Evolutionary conservation across 2,113 vertebrate species (phyloP).

Genomic region (Pardalotus punctatus): DNA sequence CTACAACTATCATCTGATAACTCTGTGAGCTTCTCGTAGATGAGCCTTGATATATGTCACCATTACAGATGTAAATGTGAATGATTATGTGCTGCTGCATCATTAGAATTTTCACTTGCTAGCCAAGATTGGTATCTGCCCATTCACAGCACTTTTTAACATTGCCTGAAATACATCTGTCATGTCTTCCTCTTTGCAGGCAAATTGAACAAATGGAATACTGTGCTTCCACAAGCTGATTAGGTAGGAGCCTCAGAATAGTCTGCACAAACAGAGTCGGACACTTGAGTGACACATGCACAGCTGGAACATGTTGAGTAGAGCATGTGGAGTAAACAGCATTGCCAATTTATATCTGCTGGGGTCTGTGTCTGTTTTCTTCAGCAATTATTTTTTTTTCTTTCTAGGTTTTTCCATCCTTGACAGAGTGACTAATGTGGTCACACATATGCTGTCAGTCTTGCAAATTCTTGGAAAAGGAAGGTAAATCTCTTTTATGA

Average conservation of each 20-base stretch:
- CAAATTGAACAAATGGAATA: not conserved
- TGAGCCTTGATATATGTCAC: not conserved
- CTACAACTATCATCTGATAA: not conserved
- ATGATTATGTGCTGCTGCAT: not conserved
- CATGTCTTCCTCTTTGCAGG: not conserved
- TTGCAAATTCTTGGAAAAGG: not conserved
- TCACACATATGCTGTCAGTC: constrained; percentile 20
- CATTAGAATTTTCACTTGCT: not conserved
- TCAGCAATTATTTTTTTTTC: not conserved
- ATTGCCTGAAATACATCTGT: not conserved
- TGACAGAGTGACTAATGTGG: constrained; percentile 22
- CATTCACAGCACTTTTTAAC: not conserved
- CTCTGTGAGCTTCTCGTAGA: not conserved
- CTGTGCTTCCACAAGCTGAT: not conserved
- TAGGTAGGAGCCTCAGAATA: not conserved
- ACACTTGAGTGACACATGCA: not conserved
- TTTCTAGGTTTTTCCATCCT: not conserved
- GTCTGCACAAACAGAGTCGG: not conserved
- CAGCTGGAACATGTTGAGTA: not conserved
- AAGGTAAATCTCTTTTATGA: not conserved
- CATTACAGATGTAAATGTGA: not conserved
- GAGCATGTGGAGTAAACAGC: not conserved
- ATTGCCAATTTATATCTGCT: not conserved
- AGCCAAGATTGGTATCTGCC: not conserved
- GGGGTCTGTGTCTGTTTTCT: not conserved